A percentile compares a stretch with the other conserved stretches of the same genome.
Conservation (phyloP, 2,113 vertebrate species). For the Lycaon pictus region DNA sequence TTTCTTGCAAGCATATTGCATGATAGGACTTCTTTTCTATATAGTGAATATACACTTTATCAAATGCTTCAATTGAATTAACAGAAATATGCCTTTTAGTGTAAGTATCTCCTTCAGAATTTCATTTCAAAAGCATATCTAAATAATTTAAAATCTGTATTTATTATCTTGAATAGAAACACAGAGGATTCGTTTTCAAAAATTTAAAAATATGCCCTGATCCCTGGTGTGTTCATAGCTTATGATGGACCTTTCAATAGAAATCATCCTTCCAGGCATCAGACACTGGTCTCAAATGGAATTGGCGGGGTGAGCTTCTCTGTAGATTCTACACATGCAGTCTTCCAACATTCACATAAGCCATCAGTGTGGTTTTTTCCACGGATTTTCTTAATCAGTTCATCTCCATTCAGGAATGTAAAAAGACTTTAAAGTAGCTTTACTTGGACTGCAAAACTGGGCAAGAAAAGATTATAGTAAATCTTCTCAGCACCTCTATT, state of each 20-base stretch:
- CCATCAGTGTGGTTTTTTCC: conserved; percentile 64
- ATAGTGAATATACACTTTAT: conserved; percentile 49
- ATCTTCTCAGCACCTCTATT: conserved; percentile 76
- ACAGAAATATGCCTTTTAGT: conserved; percentile 64
- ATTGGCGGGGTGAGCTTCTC: conserved; percentile 54
- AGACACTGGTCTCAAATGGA: conserved; percentile 37
- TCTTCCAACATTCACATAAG: conserved; percentile 72
- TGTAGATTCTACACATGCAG: conserved; percentile 62
- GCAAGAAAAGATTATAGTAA: conserved; percentile 84
- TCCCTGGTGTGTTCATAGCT: conserved; percentile 52
- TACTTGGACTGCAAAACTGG: conserved; percentile 80
- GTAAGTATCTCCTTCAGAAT: conserved; percentile 59
- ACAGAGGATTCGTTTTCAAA: conserved; percentile 71
- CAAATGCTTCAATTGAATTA: conserved; percentile 67
- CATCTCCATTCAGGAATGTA: conserved; percentile 83
- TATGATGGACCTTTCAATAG: conserved; percentile 69
- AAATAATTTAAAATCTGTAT: conserved; percentile 74
- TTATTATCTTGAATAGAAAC: conserved; percentile 74
- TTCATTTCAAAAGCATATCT: conserved; percentile 75
- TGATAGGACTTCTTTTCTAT: conserved; percentile 33
- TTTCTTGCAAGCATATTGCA: conserved; percentile 50
- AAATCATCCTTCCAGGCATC: conserved; percentile 69
- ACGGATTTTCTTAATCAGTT: conserved; percentile 81
- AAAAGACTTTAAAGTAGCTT: conserved; percentile 84
- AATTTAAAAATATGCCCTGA: conserved; percentile 19